Evolutionary conservation across 2,113 vertebrate genomes (phyloP).

Genomic region (Hemiscyllium ocellatum): DNA sequence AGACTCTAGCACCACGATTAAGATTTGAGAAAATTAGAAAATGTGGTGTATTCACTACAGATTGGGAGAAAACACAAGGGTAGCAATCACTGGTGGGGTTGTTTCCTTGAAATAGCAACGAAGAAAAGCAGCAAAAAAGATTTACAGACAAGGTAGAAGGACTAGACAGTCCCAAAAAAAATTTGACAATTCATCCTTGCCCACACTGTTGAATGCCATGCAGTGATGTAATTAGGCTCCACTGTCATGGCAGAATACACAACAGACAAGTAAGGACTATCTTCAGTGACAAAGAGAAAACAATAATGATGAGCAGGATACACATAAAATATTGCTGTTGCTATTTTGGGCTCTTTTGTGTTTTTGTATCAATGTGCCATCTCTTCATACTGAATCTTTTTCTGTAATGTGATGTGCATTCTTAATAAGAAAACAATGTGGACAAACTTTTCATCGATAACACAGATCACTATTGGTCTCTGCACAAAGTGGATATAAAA

Average conservation of each 20-base stretch:
- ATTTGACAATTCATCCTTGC: not conserved
- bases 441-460: not conserved
- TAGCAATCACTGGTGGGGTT: not conserved
- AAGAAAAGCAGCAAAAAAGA: not conserved
- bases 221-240: not conserved
- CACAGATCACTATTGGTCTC: not conserved
- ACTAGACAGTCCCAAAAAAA: not conserved
- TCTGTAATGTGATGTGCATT: not conserved
- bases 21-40: not conserved
- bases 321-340: not conserved
- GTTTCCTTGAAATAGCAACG: not conserved
- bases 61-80: not conserved
- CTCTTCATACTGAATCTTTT: not conserved
- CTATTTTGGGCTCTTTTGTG: not conserved
- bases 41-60: not conserved
- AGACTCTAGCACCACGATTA: not conserved
- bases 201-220: not conserved
- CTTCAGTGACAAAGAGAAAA: not conserved
- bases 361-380: not conserved
- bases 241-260: not conserved
- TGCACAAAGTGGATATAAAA: not conserved
- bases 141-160: not conserved
- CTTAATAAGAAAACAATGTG: slow-evolving; percentile 3
- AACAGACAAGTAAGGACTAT: not conserved
- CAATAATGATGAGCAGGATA: not conserved